Evolutionary conservation across 2,113 vertebrate species (phyloP), one percentile per base, ranked within the genome.

Genomic region (Sturnira hondurensis): DNA sequence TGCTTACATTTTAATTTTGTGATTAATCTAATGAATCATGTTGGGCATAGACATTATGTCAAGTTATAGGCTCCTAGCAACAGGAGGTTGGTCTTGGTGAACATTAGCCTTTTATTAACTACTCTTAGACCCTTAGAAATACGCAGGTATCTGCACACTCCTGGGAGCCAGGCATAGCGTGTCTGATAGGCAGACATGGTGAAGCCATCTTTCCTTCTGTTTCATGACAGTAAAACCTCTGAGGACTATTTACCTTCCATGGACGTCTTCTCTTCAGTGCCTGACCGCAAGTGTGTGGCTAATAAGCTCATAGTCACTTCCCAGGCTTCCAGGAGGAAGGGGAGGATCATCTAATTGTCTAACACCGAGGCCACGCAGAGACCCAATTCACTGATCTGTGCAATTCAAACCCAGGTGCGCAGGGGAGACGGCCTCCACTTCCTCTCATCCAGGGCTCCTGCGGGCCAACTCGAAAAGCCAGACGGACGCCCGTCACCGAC

Each of bases 141-240:
- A 97, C 94, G 96, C 95, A 96, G 96, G 96, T 76, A 97, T 92
- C 97, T 58, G 1, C 54, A 96, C 92, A 96, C 47, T 97, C 92
- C 94, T 97, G 93, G 93, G 96, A 97, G 97, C 93, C 91, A 97
- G 86, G 96, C 97, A 91, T 94, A 96, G 97, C 98, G 96, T 96
- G 96, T 98, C 97, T 98, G 97, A 97, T 97, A 97, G 96, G 98
- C 98, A 98, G 98, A 98, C 98, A 52, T 97, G 96, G 93, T 95
- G 98, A 98, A 97, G 97, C 98, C 98, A 98, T 98, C 98, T 93
- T 98, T 98, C 98, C 98, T 99, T 98, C 99, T 98, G 98, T 97
- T 98, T 98, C 98, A 98, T 97, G 97, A 97, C 96, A 98, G 93
- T 98, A 98, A 98, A 98, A 98, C 97, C 98, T 97, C 98, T 98